Percentiles rank a stretch among this genome's conserved stretches.
phyloP scores from a whole-genome alignment of 2,888 invertebrate species.

The Caradrina kadenii region DNA sequence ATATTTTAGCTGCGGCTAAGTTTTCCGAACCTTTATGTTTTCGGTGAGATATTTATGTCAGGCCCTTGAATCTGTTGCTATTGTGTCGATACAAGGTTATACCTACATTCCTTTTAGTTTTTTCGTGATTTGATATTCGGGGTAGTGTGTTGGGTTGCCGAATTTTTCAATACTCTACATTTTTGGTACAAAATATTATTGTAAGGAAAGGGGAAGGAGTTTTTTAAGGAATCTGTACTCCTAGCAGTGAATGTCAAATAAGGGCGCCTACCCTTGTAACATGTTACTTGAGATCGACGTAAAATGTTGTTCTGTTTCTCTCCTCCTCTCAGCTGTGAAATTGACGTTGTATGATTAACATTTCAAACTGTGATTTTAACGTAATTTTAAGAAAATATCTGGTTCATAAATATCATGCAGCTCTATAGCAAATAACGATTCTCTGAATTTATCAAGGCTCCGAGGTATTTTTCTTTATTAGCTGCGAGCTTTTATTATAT shows the following conservation, averaged over 20 bases:
- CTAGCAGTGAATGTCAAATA: too few relatives aligned
- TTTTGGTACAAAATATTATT: neutral
- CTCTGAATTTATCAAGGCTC: constrained; percentile 21
- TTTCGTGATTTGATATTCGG: neutral
- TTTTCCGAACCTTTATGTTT: constrained; percentile 76
- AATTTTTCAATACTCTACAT: neutral
- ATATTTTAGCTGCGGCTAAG: constrained; percentile 78
- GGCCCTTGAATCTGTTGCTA: constrained; percentile 50
- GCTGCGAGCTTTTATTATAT: constrained; percentile 23
- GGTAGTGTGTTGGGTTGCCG: neutral
- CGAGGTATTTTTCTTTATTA: constrained; percentile 37
- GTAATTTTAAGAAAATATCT: constrained; percentile 21
- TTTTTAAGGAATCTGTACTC: neutral
- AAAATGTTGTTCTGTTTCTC: neutral
- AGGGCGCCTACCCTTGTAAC: neutral
- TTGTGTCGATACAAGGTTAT: constrained; percentile 51
- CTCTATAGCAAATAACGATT: constrained; percentile 8
- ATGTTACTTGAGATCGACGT: neutral
- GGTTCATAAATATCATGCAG: neutral
- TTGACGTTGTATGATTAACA: neutral
- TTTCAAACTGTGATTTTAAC: constrained; percentile 6
- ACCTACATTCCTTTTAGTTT: constrained; percentile 9
- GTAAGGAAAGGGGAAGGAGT: neutral
- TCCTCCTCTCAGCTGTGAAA: neutral
- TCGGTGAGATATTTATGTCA: constrained; percentile 70